phyloP scores from a whole-genome alignment of 2,888 invertebrate genomes.

The Heteromurus nitidus region DNA sequence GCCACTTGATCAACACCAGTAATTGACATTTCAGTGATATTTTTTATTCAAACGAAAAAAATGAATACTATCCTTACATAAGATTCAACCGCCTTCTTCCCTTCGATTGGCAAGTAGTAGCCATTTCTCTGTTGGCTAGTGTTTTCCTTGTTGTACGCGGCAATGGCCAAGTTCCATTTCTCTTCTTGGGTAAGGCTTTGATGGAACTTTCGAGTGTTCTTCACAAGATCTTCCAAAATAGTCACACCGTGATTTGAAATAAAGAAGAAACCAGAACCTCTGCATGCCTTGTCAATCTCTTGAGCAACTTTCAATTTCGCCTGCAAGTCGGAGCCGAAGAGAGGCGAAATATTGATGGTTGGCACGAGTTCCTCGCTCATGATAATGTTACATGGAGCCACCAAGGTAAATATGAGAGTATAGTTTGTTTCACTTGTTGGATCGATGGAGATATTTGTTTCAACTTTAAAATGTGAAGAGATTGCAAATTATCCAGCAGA shows the following conservation, averaged over 20 bases:
- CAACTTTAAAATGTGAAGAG: too few species aligned
- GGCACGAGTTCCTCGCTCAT: conserved; percentile 18
- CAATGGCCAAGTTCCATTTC: conserved; percentile 32
- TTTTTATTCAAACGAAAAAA: background rate
- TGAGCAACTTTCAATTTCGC: conserved; percentile 9
- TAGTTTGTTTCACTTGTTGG: too few species aligned
- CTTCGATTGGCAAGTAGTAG: conserved; percentile 38
- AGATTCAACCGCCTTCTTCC: conserved; percentile 39
- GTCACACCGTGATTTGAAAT: conserved; percentile 26
- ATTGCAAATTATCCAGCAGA: too few species aligned
- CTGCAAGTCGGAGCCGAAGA: background rate
- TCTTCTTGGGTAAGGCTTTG: conserved; percentile 8
- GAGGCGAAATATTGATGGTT: conserved; percentile 19
- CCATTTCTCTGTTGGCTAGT: conserved; percentile 11
- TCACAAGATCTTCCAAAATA: conserved; percentile 9
- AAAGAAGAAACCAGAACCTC: conserved; percentile 20
- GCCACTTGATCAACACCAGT: background rate
- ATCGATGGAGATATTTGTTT: too few species aligned
- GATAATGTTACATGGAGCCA: too few species aligned
- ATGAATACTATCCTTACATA: conserved; percentile 4
- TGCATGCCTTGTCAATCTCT: conserved; percentile 18
- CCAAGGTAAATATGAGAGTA: too few species aligned
- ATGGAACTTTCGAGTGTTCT: conserved; percentile 17
- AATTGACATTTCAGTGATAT: background rate
- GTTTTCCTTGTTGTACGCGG: conserved; percentile 29